Evolutionary conservation across 92 coral and sea anemone species (phyloP), one percentile per base, ranked within the genome.

Genomic region (Paragorgia papillata): DNA sequence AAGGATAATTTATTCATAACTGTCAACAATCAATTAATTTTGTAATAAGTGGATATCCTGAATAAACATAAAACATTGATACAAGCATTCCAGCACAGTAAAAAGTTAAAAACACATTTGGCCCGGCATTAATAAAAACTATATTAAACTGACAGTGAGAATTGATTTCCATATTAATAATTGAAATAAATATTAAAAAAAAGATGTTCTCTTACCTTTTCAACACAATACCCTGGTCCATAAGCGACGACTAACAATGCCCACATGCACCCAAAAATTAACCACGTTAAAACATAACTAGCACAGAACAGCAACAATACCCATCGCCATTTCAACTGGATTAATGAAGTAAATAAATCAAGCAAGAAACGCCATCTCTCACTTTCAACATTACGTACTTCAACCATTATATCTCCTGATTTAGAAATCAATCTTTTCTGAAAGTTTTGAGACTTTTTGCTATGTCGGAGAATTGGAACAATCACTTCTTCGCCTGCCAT

Each of bases 261-360:
- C 99, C 99, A 95, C 5, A 91, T 9, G 9, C 89, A 67, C 25
- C 84, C 99, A 56, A 95, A 95, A 25, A 83, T 49, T 3, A 88
- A 34, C 99, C 99, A 95, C 0, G 99, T 82, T 19, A 89, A 34
- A 9, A 95, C 80, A 75, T 95, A 95, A 2, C 95, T 89, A 20
- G 82, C 73, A 64, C 89, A 82, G 76, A 95, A 95, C 3, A 89
- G 46, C 7, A 89, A 4, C 24, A 86, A 44, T 2, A 95, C 92
- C 91, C 95, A 91, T 0, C 84, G 79, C 99, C 99, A 95, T 25
- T 80, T 79, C 63, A 89, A 68, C 34, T 88, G 97, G 21, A 95
- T 85, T 80, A 87, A 79, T 0, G 99, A 89, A 2, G 99, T 95
- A 49, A 92, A 92, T 21, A 92, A 33, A 70, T 92, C 97, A 13